A percentile compares a stretch with the other conserved stretches of the same genome.
Evolutionary conservation across 1,140 invertebrate genomes (phyloP).

Genomic region (Drosophila sproati): DNA sequence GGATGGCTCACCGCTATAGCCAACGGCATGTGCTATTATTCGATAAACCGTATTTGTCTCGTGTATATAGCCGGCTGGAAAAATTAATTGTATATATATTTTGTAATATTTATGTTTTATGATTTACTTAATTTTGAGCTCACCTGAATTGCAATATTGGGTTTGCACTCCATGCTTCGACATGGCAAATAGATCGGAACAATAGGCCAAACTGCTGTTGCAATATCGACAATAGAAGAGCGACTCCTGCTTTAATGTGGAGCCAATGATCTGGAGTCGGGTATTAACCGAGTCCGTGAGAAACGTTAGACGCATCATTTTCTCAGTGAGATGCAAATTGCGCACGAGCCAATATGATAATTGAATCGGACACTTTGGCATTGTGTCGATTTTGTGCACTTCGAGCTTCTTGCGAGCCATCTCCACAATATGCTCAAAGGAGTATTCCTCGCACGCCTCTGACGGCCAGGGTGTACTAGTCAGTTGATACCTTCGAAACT

Average conservation of each 20-base stretch:
- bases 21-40: constrained; percentile 86
- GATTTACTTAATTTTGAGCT: neutral
- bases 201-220: constrained; percentile 88
- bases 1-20: constrained; percentile 86
- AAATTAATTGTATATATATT: neutral
- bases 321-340: constrained; percentile 85
- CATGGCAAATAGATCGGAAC: constrained; percentile 92
- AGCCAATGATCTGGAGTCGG: constrained; percentile 88
- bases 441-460: constrained; percentile 89
- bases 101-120: neutral
- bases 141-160: constrained; percentile 92
- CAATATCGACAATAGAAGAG: constrained; percentile 88
- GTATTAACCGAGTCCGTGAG: constrained; percentile 88
- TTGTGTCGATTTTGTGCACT: constrained; percentile 82
- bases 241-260: constrained; percentile 86
- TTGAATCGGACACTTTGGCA: constrained; percentile 88
- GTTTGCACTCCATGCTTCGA: constrained; percentile 91
- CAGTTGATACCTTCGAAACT: constrained; percentile 84
- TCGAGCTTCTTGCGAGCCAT: constrained; percentile 76
- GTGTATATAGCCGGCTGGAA: constrained; percentile 89
- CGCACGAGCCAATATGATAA: constrained; percentile 91
- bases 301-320: constrained; percentile 88
- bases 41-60: constrained; percentile 92
- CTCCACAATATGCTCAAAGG: constrained; percentile 86
- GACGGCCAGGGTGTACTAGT: constrained; percentile 85